Evolutionary conservation across 2,888 invertebrate genomes (phyloP).

Genomic region (Sipha maydis): DNA sequence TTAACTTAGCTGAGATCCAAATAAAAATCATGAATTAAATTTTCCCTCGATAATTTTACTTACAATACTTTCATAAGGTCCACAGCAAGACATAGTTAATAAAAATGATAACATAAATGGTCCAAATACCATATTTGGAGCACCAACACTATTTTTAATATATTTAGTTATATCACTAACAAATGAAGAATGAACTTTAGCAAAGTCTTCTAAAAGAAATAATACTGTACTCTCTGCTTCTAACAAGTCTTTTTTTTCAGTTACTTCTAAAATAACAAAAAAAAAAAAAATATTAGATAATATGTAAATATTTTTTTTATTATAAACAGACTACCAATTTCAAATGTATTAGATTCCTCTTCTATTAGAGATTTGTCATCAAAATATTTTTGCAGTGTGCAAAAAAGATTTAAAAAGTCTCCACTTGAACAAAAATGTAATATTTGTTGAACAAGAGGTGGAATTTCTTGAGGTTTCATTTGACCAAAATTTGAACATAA

Average conservation of each 20-base stretch:
- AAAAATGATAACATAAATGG: slow-evolving; percentile 75
- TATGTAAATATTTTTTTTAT: not conserved
- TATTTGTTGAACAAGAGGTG: slow-evolving; percentile 76
- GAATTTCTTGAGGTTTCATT: slow-evolving; percentile 72
- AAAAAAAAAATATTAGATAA: too few relatives aligned
- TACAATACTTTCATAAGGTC: slow-evolving; percentile 67
- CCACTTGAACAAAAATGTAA: slow-evolving; percentile 72
- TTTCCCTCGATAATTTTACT: not conserved
- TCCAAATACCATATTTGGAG: slow-evolving; percentile 73
- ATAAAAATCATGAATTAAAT: not conserved
- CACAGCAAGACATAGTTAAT: slow-evolving; percentile 70
- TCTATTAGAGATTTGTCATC: slow-evolving; percentile 25
- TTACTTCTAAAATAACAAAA: slow-evolving; percentile 30
- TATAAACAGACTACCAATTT: slow-evolving; percentile 43
- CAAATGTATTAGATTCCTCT: not conserved
- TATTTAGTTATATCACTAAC: slow-evolving; percentile 65
- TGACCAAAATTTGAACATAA: slow-evolving; percentile 73
- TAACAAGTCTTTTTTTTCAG: slow-evolving; percentile 62
- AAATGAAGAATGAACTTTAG: slow-evolving; percentile 65
- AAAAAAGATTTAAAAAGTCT: slow-evolving; percentile 69
- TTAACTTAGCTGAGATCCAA: not conserved
- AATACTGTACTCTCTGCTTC: slow-evolving; percentile 66
- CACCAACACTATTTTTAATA: slow-evolving; percentile 69
- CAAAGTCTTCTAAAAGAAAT: slow-evolving; percentile 66
- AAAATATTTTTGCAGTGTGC: slow-evolving; percentile 71